Evolutionary conservation across 2,113 vertebrate species (phyloP).

Genomic region (Cyprinus carpio): DNA sequence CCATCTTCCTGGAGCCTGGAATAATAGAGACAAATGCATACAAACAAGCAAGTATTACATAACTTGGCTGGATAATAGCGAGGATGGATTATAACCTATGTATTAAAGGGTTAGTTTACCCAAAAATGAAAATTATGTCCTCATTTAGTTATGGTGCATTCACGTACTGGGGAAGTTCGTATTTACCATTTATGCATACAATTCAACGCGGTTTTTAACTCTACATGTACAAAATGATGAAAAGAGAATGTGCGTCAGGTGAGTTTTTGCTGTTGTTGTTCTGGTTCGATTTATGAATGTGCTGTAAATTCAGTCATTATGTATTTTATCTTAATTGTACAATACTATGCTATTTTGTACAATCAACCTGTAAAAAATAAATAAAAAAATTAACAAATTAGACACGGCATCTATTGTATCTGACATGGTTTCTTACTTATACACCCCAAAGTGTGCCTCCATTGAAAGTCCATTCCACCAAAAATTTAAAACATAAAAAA

Average conservation of each 20-base stretch:
- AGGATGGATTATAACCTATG: neutral
- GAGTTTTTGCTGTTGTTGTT: neutral
- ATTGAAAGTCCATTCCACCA: neutral
- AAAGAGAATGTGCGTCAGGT: neutral
- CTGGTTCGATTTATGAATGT: neutral
- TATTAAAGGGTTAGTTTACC: neutral
- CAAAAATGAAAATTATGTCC: neutral
- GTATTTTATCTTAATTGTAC: neutral
- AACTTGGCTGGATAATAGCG: neutral
- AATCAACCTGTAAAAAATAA: neutral
- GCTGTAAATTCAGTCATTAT: neutral
- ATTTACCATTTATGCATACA: too few relatives aligned
- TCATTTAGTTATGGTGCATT: neutral
- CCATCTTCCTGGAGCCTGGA: conserved; percentile 87
- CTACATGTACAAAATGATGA: neutral
- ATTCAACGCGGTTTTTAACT: neutral
- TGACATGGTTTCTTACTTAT: too few relatives aligned
- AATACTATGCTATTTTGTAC: neutral
- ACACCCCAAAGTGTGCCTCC: too few relatives aligned
- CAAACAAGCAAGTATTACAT: neutral
- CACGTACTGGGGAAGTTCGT: neutral
- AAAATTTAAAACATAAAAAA: neutral
- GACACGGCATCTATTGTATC: neutral
- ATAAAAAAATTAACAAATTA: neutral
- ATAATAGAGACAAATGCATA: neutral